These are phyloP conservation scores for Heteractis magnifica DNA, from an alignment of 92 coral and sea anemone genomes.

Conservation along the genomic window DNA sequence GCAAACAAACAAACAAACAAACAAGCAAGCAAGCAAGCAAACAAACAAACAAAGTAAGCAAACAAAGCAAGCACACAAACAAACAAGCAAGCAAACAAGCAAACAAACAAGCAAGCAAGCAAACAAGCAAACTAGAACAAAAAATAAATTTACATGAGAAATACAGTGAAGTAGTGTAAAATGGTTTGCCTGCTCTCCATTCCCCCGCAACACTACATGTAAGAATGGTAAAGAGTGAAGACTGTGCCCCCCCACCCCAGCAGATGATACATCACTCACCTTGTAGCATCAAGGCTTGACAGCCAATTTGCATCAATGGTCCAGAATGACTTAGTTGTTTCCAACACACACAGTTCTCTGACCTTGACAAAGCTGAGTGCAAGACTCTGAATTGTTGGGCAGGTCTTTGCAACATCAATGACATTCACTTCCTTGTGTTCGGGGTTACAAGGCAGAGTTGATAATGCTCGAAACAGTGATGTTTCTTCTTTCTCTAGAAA, in stretches of 20 bases:
- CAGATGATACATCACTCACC: slow-evolving; percentile 27
- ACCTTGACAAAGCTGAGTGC: slow-evolving; percentile 75
- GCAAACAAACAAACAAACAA: no score
- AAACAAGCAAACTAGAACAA: no score
- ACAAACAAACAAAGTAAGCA: not conserved
- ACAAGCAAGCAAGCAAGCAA: not conserved
- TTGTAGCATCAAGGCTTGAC: slow-evolving; percentile 83
- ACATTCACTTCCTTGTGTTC: slow-evolving; percentile 89
- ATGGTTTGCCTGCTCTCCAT: no score
- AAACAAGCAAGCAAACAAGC: not conserved
- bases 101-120: no score
- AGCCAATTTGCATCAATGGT: slow-evolving; percentile 83
- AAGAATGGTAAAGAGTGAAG: no score
- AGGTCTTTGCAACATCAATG: slow-evolving; percentile 63
- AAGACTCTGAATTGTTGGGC: slow-evolving; percentile 73
- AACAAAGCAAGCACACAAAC: not conserved
- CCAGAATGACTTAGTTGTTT: slow-evolving; percentile 90
- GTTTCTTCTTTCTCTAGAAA: slow-evolving; percentile 91
- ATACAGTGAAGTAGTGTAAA: no score
- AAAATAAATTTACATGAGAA: no score
- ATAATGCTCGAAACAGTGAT: slow-evolving; percentile 72
- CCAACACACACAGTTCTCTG: slow-evolving; percentile 79
- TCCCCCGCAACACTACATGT: no score
- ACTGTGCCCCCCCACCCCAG: not conserved
- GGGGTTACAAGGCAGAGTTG: slow-evolving; percentile 74